A percentile compares a stretch with the other conserved stretches of the same genome.
phyloP scores from a whole-genome alignment of 2,888 invertebrate genomes.

The Idaea biselata region DNA sequence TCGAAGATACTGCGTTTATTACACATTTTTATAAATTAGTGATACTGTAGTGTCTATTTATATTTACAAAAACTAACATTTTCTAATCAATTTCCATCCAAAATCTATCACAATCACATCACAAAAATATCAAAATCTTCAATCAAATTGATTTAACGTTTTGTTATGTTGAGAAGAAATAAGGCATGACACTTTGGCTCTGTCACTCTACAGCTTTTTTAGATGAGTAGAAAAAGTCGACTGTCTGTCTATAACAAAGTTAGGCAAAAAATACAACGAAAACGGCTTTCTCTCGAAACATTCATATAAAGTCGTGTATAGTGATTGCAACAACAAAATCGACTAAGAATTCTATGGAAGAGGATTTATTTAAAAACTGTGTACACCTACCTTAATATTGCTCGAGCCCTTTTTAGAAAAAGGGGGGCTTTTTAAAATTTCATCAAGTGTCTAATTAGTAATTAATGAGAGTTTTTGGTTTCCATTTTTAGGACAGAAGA shows the following conservation, averaged over 20 bases:
- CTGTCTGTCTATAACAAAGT: background rate
- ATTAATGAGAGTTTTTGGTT: too few species aligned
- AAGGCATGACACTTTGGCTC: background rate
- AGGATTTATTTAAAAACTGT: too few species aligned
- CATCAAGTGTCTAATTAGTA: too few species aligned
- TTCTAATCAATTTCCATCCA: conserved; percentile 5
- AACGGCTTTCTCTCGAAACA: background rate
- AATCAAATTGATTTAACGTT: conserved; percentile 6
- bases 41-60: background rate
- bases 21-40: conserved; percentile 10
- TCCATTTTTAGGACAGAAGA: too few species aligned
- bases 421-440: too few species aligned
- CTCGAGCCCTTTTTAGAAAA: too few species aligned
- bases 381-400: too few species aligned
- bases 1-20: conserved; percentile 16
- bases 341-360: background rate
- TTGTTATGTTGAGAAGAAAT: background rate
- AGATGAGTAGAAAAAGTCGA: too few species aligned
- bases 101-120: conserved; percentile 13
- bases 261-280: background rate
- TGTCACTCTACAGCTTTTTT: background rate
- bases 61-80: conserved; percentile 1
- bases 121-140: conserved; percentile 4
- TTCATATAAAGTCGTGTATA: background rate
- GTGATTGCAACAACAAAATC: background rate